Evolutionary conservation across 2,888 invertebrate genomes (phyloP).

Genomic region (Palloptera scutellata): DNA sequence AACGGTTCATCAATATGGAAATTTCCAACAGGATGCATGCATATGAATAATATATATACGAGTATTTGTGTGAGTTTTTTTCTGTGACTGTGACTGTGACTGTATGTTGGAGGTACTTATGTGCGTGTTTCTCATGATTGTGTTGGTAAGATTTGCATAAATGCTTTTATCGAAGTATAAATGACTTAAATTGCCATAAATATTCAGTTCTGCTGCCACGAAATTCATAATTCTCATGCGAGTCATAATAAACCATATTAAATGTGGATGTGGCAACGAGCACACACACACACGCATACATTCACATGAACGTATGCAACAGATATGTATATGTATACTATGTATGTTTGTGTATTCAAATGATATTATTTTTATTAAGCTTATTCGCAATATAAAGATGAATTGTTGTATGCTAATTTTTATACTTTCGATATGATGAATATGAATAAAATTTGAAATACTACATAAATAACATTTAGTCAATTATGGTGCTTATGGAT

Average conservation of each 20-base stretch:
- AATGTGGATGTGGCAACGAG: background rate
- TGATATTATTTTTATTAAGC: background rate
- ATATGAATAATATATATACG: no score
- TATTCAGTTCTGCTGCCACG: constrained; percentile 34
- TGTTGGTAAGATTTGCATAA: constrained; percentile 49
- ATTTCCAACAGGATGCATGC: no score
- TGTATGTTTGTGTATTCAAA: background rate
- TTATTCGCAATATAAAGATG: background rate
- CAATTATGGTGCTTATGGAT: no score
- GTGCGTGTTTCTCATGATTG: constrained; percentile 11
- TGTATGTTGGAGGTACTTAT: constrained; percentile 23
- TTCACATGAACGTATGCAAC: constrained; percentile 1
- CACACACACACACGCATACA: background rate
- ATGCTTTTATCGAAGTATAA: constrained; percentile 52
- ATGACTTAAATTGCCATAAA: constrained; percentile 47
- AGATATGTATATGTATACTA: constrained; percentile 5
- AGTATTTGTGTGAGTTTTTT: constrained; percentile 33
- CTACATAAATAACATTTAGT: no score
- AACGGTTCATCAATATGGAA: no score
- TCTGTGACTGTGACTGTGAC: constrained; percentile 8
- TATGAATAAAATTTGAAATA: no score
- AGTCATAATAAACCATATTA: constrained; percentile 38
- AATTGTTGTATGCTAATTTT: background rate
- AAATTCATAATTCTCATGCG: constrained; percentile 46
- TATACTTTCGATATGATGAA: no score